phyloP scores from a whole-genome alignment of 2,888 invertebrate genomes.

The Keiferia lycopersicella region DNA sequence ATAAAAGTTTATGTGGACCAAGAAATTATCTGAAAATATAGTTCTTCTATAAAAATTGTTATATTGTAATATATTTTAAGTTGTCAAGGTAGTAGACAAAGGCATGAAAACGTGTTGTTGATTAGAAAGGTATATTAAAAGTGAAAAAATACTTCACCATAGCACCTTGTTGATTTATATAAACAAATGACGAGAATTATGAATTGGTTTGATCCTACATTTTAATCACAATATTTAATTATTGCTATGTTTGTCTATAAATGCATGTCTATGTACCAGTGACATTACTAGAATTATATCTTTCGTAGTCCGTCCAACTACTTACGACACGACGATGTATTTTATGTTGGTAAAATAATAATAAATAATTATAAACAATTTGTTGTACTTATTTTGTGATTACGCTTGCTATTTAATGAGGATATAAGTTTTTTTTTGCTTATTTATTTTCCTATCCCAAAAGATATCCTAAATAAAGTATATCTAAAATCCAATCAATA shows the following conservation, averaged over 20 bases:
- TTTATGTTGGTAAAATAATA: slow-evolving; percentile 44
- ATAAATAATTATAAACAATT: slow-evolving; percentile 41
- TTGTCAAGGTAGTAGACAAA: slow-evolving; percentile 13
- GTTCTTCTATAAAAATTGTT: slow-evolving; percentile 25
- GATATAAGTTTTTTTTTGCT: too few species aligned
- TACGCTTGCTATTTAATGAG: neutral
- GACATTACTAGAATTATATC: slow-evolving; percentile 29
- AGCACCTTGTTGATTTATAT: too few species aligned
- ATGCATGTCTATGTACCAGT: slow-evolving; percentile 32
- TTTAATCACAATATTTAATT: neutral
- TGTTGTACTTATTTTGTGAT: neutral
- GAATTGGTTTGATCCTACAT: too few species aligned
- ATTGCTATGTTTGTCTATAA: slow-evolving; percentile 13
- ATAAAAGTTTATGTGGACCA: slow-evolving; percentile 9
- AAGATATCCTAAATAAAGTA: too few species aligned
- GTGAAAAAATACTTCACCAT: too few species aligned
- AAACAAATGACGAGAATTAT: too few species aligned
- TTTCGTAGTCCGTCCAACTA: slow-evolving; percentile 35
- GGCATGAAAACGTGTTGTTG: too few species aligned
- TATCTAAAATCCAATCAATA: too few species aligned
- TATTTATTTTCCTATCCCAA: too few species aligned
- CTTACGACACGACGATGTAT: slow-evolving; percentile 40
- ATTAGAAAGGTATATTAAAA: neutral
- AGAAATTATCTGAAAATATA: slow-evolving; percentile 22
- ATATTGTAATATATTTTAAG: slow-evolving; percentile 25